Evolutionary conservation across 2,113 vertebrate species (phyloP), one percentile per base, ranked within the genome.

Genomic region (Corynorhinus townsendii): DNA sequence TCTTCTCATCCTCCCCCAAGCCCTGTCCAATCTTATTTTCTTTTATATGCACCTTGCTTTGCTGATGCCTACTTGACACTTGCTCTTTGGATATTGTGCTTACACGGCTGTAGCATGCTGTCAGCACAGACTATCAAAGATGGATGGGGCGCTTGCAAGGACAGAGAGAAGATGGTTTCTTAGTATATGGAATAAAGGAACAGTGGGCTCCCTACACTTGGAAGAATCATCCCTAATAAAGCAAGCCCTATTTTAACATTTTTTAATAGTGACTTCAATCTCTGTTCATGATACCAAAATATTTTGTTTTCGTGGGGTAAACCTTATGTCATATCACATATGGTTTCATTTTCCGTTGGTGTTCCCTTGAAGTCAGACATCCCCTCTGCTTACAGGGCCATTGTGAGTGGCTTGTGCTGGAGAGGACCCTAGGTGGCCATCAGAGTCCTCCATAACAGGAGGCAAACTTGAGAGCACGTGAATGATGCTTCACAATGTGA

Each of bases 31-130:
- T 90, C 90, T 71, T 79, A 71, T 91, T 83, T 95, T 79, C 89
- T 95, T 91, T 95, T 95, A 88, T 66, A 26, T 6, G 7, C 64
- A 68, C 86, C 24, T 90, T 71, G 85, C 85, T 93, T 93, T 89
- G 73, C 86, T 86, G 88, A 90, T 90, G 54, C 56, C 94, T 90
- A 77, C 87, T 94, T 83, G 86, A 92, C 89, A 66, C 62, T 56
- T 43, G 88, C 82, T 94, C 94, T 71, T 71, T 89, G 45, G 62
- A 68, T 89, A 62, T 15, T 76, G 47, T 33, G 76, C 47, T 81
- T 20, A 45, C 64, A 28, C 38, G 69, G 72, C n/a, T 28, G 7
- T 7, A 12, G 28, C 33, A 43, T 54, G 71, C 62, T n/a, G 4
- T 8, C 19, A 72, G 89, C 49, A 33, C 20, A 28, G 16, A 45